phyloP scores from a whole-genome alignment of 2,888 invertebrate species.

The Dryomyza anilis region DNA sequence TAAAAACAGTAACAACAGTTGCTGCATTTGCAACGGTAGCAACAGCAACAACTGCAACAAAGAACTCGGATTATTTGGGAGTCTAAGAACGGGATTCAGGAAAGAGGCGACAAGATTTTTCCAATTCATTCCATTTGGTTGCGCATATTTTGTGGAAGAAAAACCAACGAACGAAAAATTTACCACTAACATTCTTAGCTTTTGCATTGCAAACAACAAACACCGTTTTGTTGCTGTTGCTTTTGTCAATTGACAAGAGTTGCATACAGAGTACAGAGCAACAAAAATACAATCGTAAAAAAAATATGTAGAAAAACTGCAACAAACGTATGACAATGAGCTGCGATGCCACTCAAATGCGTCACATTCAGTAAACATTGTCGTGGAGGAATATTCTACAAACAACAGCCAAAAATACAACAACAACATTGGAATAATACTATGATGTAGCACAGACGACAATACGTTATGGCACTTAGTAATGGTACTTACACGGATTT shows the following conservation, averaged over 20 bases:
- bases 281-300: not conserved
- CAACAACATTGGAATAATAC: no score
- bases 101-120: no score
- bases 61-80: slow-evolving; percentile 35
- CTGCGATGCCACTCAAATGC: not conserved
- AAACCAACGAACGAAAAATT: not conserved
- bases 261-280: no score
- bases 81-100: no score
- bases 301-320: not conserved
- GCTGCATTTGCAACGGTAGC: not conserved
- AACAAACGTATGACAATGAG: slow-evolving; percentile 7
- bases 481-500: no score
- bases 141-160: not conserved
- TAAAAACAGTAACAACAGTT: not conserved
- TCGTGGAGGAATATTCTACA: no score
- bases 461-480: no score
- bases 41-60: not conserved
- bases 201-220: not conserved
- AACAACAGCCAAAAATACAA: no score
- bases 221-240: not conserved
- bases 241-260: no score
- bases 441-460: no score
- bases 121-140: slow-evolving; percentile 40
- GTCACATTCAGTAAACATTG: not conserved
- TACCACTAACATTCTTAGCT: slow-evolving; percentile 3